Percentiles rank a stretch among this genome's conserved stretches.
Conservation (phyloP, 2,888 invertebrate genomes). For the Cyaniris semiargus region DNA sequence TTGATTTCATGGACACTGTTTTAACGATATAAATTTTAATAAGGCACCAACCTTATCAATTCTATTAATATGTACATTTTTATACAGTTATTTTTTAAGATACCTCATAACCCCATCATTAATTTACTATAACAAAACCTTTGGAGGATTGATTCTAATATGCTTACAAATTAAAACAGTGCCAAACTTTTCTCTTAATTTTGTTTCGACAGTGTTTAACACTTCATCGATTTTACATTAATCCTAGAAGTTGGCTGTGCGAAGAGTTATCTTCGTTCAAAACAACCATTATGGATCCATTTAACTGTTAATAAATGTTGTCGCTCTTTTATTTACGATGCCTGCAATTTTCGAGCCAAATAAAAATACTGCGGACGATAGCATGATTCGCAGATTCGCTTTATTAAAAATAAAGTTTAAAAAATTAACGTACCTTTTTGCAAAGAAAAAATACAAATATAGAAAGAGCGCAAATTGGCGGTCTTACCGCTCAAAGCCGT, state of each 20-base stretch:
- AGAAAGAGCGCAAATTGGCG: too few relatives aligned
- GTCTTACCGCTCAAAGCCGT: too few relatives aligned
- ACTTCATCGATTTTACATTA: constrained; percentile 17
- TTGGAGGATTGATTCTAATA: too few relatives aligned
- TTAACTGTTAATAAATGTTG: constrained; percentile 16
- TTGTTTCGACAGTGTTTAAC: background rate
- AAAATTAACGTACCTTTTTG: background rate
- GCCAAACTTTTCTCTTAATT: background rate
- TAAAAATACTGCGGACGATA: background rate
- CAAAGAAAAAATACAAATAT: background rate
- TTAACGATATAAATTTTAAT: constrained; percentile 6
- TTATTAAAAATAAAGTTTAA: background rate
- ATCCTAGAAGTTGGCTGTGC: background rate
- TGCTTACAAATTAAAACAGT: background rate
- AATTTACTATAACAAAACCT: too few relatives aligned
- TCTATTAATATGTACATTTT: background rate
- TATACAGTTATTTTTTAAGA: background rate
- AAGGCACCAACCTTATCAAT: background rate
- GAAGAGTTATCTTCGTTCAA: constrained; percentile 19
- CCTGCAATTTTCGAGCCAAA: background rate
- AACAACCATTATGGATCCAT: constrained; percentile 16
- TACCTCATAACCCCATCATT: background rate
- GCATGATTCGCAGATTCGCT: background rate
- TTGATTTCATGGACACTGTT: constrained; percentile 14
- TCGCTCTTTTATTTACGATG: constrained; percentile 1